These are phyloP conservation scores for Temnothorax curvispinosus DNA, from an alignment of 1,140 invertebrate genomes.

Conservation along the genomic window DNA sequence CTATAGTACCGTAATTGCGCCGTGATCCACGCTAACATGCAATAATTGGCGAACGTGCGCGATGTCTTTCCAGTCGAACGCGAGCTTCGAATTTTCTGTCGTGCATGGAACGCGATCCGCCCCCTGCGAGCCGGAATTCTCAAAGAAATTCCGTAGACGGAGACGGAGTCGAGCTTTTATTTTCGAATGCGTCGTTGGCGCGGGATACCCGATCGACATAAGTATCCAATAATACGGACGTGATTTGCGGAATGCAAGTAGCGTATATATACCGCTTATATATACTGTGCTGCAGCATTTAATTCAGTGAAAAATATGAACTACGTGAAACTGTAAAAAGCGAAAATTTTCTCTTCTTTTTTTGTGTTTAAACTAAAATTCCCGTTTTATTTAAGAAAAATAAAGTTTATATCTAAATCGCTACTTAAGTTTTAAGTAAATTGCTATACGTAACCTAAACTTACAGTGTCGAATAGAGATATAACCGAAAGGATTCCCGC, in stretches of 20 bases:
- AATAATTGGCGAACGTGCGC: constrained; percentile 45
- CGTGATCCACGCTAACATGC: constrained; percentile 44
- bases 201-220: constrained; percentile 68
- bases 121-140: constrained; percentile 46
- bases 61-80: constrained; percentile 41
- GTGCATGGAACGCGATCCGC: constrained; percentile 47
- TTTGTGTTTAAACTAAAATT: not conserved
- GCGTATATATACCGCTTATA: constrained; percentile 15
- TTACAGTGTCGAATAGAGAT: constrained; percentile 49
- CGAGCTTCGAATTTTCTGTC: constrained; percentile 47
- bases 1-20: constrained; percentile 45
- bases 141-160: constrained; percentile 64
- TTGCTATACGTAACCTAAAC: constrained; percentile 49
- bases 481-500: constrained; percentile 33
- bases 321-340: not conserved
- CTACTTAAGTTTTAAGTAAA: constrained; percentile 41
- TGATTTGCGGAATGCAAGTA: constrained; percentile 65
- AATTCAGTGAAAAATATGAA: constrained; percentile 2
- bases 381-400: not conserved
- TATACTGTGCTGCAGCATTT: not conserved
- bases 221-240: constrained; percentile 69
- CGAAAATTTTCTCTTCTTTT: not conserved
- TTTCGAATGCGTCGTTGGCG: constrained; percentile 60
- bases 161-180: constrained; percentile 58
- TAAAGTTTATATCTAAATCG: constrained; percentile 34